A percentile compares a stretch with the other conserved stretches of the same genome.
phyloP scores from a whole-genome alignment of 2,113 vertebrate species.

The Typhlomys cinereus region DNA sequence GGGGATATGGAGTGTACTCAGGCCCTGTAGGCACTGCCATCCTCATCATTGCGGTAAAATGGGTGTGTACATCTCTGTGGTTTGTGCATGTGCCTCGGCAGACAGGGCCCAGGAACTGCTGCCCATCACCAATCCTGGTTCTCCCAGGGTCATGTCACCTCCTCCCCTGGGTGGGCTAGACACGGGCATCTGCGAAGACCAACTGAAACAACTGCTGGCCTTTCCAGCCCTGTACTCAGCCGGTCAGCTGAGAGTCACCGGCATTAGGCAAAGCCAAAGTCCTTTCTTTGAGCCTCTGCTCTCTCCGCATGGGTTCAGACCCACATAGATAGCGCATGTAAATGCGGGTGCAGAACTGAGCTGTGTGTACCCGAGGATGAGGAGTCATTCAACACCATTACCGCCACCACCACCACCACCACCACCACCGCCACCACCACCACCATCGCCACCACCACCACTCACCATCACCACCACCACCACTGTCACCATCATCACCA shows the following conservation, averaged over 20 bases:
- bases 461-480: no score
- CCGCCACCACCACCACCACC: neutral
- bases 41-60: slow-evolving; percentile 93
- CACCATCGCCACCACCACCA: neutral
- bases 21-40: slow-evolving; percentile 95
- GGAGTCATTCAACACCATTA: neutral
- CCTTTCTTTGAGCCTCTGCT: neutral
- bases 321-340: rapidly evolving
- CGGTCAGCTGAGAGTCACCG: rapidly evolving
- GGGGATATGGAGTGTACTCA: slow-evolving; percentile 96
- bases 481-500: no score
- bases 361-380: rapidly evolving
- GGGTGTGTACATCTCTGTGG: slow-evolving; percentile 92
- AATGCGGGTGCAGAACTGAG: rapidly evolving
- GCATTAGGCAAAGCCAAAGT: neutral
- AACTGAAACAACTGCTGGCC: rapidly evolving
- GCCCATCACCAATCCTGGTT: no score
- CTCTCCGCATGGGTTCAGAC: neutral
- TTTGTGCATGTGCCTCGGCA: rapidly evolving
- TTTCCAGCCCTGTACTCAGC: rapidly evolving
- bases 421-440: neutral
- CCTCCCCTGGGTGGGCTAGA: no score
- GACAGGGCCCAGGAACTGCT: rapidly evolving
- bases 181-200: neutral
- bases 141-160: no score